A percentile compares a stretch with the other conserved stretches of the same genome.
These are phyloP conservation scores for Beroe forskalii DNA, from an alignment of 37 sponge, comb jelly and placozoan genomes.

Conservation along the genomic window DNA sequence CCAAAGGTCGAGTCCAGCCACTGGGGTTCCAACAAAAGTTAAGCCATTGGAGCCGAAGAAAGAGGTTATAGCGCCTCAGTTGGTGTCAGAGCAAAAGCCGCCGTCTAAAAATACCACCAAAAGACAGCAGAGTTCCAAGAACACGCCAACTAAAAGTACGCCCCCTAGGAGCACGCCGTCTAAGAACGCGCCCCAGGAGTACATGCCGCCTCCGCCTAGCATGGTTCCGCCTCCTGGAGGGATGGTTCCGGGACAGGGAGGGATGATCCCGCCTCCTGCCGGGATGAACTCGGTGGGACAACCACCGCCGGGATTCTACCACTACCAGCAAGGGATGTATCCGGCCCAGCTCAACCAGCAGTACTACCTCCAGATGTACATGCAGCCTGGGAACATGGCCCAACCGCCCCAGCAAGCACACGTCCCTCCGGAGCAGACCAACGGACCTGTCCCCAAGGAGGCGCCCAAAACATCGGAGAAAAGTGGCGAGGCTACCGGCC, in stretches of 20 bases:
- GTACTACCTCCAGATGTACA: slow-evolving; percentile 47
- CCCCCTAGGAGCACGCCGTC: too few species aligned
- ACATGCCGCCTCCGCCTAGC: too few species aligned
- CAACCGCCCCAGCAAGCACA: background rate
- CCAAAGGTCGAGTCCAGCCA: background rate
- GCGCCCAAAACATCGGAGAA: background rate
- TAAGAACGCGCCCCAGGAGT: too few species aligned
- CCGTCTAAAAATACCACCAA: background rate
- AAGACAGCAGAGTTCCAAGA: background rate
- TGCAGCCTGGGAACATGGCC: background rate
- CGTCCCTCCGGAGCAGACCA: background rate
- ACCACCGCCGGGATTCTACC: background rate
- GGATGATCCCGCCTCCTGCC: slow-evolving; percentile 8
- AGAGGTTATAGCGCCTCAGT: background rate
- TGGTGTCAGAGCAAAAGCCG: background rate
- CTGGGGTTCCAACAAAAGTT: background rate
- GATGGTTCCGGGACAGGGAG: background rate
- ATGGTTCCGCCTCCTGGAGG: background rate
- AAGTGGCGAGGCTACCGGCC: background rate
- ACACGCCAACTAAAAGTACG: background rate
- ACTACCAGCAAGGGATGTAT: background rate
- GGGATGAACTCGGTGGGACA: background rate
- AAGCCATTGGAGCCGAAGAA: slow-evolving; percentile 1
- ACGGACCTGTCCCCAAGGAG: slow-evolving; percentile 17
- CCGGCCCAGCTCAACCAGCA: slow-evolving; percentile 15